Evolutionary conservation across 1,140 invertebrate genomes (phyloP).

Genomic region (Heliconius melpomene): DNA sequence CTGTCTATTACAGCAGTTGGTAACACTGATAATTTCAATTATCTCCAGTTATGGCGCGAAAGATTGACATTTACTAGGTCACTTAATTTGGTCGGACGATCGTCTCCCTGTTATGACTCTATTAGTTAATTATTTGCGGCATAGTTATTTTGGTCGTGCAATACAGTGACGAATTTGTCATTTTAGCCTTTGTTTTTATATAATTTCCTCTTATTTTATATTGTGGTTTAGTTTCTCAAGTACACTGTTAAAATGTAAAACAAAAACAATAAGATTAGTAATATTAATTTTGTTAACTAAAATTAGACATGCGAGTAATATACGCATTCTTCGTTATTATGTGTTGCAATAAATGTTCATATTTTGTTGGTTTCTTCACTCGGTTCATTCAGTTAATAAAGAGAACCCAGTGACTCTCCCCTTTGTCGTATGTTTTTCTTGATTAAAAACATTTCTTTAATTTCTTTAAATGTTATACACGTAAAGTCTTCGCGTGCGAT

Average conservation of each 20-base stretch:
- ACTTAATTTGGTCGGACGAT: constrained; percentile 17
- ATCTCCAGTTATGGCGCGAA: neutral
- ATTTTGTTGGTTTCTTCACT: too few relatives aligned
- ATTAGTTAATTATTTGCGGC: constrained; percentile 38
- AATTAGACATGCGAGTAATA: too few relatives aligned
- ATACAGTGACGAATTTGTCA: constrained; percentile 35
- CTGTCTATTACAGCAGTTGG: neutral
- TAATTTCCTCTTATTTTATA: constrained; percentile 14
- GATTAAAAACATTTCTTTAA: too few relatives aligned
- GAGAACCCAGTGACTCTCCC: too few relatives aligned
- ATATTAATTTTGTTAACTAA: neutral
- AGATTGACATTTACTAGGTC: constrained; percentile 11
- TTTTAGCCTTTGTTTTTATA: constrained; percentile 25
- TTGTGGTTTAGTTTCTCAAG: constrained; percentile 11
- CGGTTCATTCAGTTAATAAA: too few relatives aligned
- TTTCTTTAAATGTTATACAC: too few relatives aligned
- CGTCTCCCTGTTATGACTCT: constrained; percentile 34
- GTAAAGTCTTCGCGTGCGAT: too few relatives aligned
- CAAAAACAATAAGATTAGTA: neutral
- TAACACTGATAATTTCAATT: neutral
- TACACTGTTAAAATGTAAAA: neutral
- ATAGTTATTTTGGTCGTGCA: constrained; percentile 23
- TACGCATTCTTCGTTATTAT: too few relatives aligned
- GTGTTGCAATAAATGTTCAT: too few relatives aligned
- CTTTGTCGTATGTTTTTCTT: too few relatives aligned